Evolutionary conservation across 2,888 invertebrate species (phyloP).

Genomic region (Leucophenga maculata): DNA sequence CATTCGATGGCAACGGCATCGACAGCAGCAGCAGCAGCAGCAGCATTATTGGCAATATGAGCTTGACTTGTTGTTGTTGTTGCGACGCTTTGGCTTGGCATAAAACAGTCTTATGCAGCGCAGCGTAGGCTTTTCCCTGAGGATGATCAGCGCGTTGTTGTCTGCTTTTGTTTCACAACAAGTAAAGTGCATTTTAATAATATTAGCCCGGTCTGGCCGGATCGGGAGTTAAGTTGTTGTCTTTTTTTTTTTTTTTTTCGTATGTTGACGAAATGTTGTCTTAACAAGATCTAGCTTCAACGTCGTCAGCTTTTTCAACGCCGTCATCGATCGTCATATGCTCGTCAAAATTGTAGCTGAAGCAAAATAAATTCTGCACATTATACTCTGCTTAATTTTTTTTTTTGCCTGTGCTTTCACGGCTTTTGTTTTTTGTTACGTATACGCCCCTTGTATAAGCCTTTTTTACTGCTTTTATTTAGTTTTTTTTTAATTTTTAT

Average conservation of each 20-base stretch:
- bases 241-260: conserved; percentile 11
- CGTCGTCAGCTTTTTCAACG: conserved; percentile 12
- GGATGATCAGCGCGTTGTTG: conserved; percentile 19
- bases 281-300: conserved; percentile 67
- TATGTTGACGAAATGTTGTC: conserved; percentile 61
- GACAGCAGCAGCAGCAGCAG: too few relatives aligned
- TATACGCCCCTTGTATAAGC: conserved; percentile 54
- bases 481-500: conserved; percentile 11
- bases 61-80: not conserved
- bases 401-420: conserved; percentile 20
- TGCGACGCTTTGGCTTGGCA: not conserved
- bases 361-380: not conserved
- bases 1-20: too few relatives aligned
- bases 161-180: not conserved
- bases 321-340: conserved; percentile 15
- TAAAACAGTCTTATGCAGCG: not conserved
- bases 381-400: not conserved
- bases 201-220: conserved; percentile 54
- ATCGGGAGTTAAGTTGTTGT: conserved; percentile 17
- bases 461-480: too few relatives aligned
- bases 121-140: conserved; percentile 22
- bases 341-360: conserved; percentile 16
- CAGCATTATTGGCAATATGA: conserved; percentile 11
- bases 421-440: conserved; percentile 49
- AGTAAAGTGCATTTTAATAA: conserved; percentile 66